These are phyloP conservation scores for Malurus leucopterus DNA, from an alignment of 2,797 vertebrate species.

Conservation along the genomic window DNA sequence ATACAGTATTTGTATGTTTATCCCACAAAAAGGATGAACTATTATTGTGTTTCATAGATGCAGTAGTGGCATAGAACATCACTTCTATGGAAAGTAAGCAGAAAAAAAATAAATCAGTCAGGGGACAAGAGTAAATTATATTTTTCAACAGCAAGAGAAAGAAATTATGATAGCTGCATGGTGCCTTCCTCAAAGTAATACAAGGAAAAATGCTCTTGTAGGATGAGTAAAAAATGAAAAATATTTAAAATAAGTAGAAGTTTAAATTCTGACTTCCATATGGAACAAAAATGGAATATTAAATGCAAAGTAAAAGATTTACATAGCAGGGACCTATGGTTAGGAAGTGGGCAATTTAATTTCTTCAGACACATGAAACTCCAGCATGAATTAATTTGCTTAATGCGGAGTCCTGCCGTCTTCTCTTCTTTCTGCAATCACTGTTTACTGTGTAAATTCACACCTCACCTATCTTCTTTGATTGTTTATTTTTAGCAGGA, in stretches of 20 bases:
- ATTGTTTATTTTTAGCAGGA: constrained; percentile 64
- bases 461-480: constrained; percentile 60
- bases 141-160: background rate
- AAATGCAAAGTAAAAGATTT: constrained; percentile 2
- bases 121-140: background rate
- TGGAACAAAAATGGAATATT: constrained; percentile 22
- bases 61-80: background rate
- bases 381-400: constrained; percentile 70
- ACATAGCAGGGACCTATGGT: constrained; percentile 30
- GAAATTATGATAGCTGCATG: background rate
- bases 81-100: background rate
- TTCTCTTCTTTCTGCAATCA: constrained; percentile 63
- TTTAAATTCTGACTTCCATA: constrained; percentile 4
- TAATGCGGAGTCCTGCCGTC: constrained; percentile 56
- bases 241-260: background rate
- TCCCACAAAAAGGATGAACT: background rate
- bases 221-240: constrained; percentile 16
- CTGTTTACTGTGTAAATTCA: constrained; percentile 69
- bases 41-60: background rate
- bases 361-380: constrained; percentile 65
- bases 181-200: background rate
- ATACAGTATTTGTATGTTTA: background rate
- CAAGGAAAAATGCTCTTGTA: background rate
- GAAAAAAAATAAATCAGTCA: background rate
- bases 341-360: constrained; percentile 67